Evolutionary conservation across 2,113 vertebrate species (phyloP), one percentile per base, ranked within the genome.

Genomic region (Propithecus coquereli): DNA sequence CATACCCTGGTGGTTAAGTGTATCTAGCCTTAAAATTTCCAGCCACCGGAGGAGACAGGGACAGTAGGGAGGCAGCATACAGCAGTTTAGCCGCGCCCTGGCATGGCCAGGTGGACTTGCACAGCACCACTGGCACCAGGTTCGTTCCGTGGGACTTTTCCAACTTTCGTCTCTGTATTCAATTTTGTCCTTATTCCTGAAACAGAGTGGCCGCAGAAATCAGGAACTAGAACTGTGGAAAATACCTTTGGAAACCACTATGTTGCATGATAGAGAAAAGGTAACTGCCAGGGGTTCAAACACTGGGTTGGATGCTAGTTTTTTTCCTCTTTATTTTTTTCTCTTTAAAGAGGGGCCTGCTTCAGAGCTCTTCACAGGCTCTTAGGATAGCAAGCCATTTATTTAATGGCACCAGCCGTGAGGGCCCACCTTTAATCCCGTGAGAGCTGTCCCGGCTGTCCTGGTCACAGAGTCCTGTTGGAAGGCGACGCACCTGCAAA

Each of bases 171-270:
- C 34, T 77, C 54, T 40, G 1, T 86, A 3, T 74, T 93, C 93
- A 95, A 59, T 90, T 87, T 90, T 91, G 47, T 87, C 88, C 85
- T 88, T 97, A 68, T 87, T 94, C 93, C 87, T 96, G 82, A 95
- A 93, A 80, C 87, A 91, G 32, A 80, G 85, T 85, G 71, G 88
- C 86, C 86, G 81, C 81, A 94, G 82, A 97, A 94, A 97, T 54
- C 57, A 97, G 89, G 96, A 97, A 96, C 94, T 91, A 80, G 45
- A 90, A 71, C 25, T 66, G 25, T 92, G 94, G 94, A 63, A 97
- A 97, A 95, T 96, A 96, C 96, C 93, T 94, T 93, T 93, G 94
- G 80, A 93, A 96, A 94, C 65, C 79, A 63, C 90, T 66, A 0
- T 89, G 84, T 43, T 95, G 16, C 61, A 52, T 70, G 70, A 68